These are phyloP conservation scores for Ctenicera cuprea DNA, from an alignment of 2,888 invertebrate genomes.

Conservation along the genomic window DNA sequence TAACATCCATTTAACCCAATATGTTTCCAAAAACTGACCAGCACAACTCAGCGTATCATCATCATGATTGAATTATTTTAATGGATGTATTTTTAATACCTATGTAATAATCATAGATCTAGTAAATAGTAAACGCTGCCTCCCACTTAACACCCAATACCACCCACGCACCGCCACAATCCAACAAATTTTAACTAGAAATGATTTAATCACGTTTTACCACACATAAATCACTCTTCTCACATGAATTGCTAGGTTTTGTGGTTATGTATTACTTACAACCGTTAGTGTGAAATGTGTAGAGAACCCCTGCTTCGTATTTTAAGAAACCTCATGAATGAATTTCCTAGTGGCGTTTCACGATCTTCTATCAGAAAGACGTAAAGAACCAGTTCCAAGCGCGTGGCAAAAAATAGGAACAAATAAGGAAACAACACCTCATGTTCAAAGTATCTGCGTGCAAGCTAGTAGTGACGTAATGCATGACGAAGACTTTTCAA, in stretches of 20 bases:
- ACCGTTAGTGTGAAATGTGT: background rate
- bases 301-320: background rate
- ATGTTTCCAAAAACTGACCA: slow-evolving; percentile 7
- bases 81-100: too few relatives aligned
- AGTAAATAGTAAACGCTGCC: background rate
- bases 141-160: background rate
- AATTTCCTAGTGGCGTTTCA: background rate
- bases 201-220: background rate
- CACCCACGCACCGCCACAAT: background rate
- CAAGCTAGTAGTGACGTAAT: slow-evolving; percentile 36
- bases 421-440: slow-evolving; percentile 43
- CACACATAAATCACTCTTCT: background rate
- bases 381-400: slow-evolving; percentile 34
- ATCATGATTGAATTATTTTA: too few relatives aligned
- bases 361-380: too few relatives aligned
- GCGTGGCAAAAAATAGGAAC: slow-evolving; percentile 29
- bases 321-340: slow-evolving; percentile 5
- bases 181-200: background rate
- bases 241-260: background rate
- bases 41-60: background rate
- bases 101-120: background rate
- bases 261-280: background rate
- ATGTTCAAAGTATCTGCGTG: slow-evolving; percentile 34
- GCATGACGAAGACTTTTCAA: slow-evolving; percentile 44
- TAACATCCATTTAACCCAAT: too few relatives aligned